phyloP scores from a whole-genome alignment of 2,113 vertebrate genomes.

The Bostrychus sinensis region DNA sequence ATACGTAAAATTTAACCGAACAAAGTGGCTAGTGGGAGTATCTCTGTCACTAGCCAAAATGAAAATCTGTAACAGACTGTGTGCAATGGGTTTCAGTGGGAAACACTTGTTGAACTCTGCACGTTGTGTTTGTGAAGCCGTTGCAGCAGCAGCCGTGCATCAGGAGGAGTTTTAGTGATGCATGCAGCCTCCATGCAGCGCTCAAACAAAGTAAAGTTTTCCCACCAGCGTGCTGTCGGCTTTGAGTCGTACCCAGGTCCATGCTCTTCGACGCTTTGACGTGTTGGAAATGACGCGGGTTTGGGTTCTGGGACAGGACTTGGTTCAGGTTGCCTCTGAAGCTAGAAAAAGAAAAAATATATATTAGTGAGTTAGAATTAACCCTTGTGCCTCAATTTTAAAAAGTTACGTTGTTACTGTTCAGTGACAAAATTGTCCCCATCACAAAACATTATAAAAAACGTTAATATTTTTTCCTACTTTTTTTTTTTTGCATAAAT shows the following conservation, averaged over 20 bases:
- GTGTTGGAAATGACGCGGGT: constrained; percentile 85
- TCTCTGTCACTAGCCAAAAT: too few species aligned
- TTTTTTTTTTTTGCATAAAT: too few species aligned
- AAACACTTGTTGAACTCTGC: constrained; percentile 13
- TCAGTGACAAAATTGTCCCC: too few species aligned
- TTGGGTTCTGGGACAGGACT: constrained; percentile 49
- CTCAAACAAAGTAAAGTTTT: constrained; percentile 33
- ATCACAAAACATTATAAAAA: too few species aligned
- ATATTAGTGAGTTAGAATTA: too few species aligned
- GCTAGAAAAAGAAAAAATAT: background rate
- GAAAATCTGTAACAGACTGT: background rate
- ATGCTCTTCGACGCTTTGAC: constrained; percentile 97
- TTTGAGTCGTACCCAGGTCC: constrained; percentile 90
- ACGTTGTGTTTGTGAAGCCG: constrained; percentile 10
- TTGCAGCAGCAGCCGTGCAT: constrained; percentile 40
- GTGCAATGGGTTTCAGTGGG: background rate
- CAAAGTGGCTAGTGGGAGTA: too few species aligned
- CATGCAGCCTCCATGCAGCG: constrained; percentile 56
- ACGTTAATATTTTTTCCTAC: too few species aligned
- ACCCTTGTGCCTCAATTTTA: too few species aligned
- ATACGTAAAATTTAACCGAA: too few species aligned
- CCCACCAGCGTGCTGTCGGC: constrained; percentile 69
- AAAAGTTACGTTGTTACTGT: too few species aligned
- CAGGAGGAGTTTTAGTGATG: constrained; percentile 10
- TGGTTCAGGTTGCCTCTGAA: constrained; percentile 53